Base-by-base conservation (phyloP, 2,797 vertebrate genomes). In the Perodicticus potto region DNA sequence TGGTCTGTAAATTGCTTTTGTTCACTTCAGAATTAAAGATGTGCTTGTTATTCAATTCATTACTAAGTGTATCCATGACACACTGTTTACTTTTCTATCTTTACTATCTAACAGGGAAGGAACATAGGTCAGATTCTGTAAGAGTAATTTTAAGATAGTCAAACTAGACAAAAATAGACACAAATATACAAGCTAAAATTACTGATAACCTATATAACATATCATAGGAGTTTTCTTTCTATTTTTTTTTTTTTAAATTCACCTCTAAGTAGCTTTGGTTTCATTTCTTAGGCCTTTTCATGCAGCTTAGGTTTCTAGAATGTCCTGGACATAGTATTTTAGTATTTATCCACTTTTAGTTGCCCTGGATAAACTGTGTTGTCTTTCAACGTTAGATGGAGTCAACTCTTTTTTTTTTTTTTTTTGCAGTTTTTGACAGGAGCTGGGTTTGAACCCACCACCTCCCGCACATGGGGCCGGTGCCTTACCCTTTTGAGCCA, bases 121-220 rank as follows among this genome's bases (percentile, higher is more conserved):
- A 40, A 23, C 67, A 34, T 25, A 57, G 57, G 73, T 80, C 55
- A 85, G 27, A 89, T 85, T 92, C 67, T 59, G 43, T n/a, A 45
- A 89, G 78, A 89, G 73, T 80, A 94, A 78, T 77, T 74, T 84
- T 59, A 83, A 55, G 34, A 85, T 57, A 32, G 78, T 83, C 86
- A 83, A 78, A 57, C 74, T 57, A 91, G 86, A 53, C 29, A 91
- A 83, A 87, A 84, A 73, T 25, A 73, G 45, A 49, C 59, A 37
- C 59, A 59, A 10, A 57, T 10, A 37, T 11, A 74, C 34, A 74
- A 69, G 37, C 94, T 91, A 84, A 83, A 91, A 87, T 91, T 57
- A 72, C 22, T 83, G 27, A 14, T 92, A 29, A 17, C 29, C 76
- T 87, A 82, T 0, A 45, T 63, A 82, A 49, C 57, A 49, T 82